phyloP scores from a whole-genome alignment of 2,888 invertebrate species.

The Petrolisthes manimaculis region DNA sequence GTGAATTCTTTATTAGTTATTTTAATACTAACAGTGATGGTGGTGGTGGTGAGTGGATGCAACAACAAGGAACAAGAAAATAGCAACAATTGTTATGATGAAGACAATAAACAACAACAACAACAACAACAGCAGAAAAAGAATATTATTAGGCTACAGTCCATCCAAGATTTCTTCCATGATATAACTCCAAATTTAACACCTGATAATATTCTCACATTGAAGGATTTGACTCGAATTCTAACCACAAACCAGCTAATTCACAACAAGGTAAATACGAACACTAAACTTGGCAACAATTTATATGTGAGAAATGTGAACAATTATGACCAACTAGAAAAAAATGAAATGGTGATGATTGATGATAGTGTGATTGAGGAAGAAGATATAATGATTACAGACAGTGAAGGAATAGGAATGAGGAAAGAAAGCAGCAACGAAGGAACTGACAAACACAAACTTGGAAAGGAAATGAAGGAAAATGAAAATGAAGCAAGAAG shows the following conservation, averaged over 20 bases:
- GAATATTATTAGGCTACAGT: neutral
- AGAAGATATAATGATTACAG: neutral
- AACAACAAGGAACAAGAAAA: too few species aligned
- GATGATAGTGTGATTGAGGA: neutral
- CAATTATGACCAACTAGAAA: too few species aligned
- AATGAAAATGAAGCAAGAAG: neutral
- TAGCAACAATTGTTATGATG: too few species aligned
- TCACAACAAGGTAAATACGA: too few species aligned
- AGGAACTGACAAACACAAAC: neutral
- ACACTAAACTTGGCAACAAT: too few species aligned
- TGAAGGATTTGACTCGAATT: conserved; percentile 8
- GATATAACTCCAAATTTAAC: neutral
- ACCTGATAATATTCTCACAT: neutral
- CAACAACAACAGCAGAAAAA: neutral
- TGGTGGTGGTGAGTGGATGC: too few species aligned
- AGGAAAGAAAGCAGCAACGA: neutral
- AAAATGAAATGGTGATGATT: neutral
- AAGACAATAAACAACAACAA: too few species aligned
- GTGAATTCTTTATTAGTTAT: too few species aligned
- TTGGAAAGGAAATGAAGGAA: neutral
- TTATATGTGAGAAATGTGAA: too few species aligned
- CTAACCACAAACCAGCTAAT: neutral
- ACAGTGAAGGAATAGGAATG: neutral
- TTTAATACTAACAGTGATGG: too few species aligned
- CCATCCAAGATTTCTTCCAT: conserved; percentile 8